Percentiles rank a stretch among this genome's conserved stretches.
phyloP scores from a whole-genome alignment of 2,113 vertebrate genomes.

The Albula goreensis region DNA sequence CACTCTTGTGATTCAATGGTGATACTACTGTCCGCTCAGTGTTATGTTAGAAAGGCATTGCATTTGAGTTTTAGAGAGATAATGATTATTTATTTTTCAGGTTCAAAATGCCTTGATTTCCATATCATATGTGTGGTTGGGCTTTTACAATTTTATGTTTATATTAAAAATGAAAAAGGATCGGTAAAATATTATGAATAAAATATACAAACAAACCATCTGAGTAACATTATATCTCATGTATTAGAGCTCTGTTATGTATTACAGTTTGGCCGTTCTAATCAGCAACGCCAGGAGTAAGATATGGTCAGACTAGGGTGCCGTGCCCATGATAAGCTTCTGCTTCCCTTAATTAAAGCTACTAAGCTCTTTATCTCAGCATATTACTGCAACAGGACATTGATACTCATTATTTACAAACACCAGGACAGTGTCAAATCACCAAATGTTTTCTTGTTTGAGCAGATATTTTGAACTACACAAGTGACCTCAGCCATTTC shows the following conservation, averaged over 20 bases:
- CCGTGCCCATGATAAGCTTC: constrained; percentile 82
- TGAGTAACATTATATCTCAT: constrained; percentile 53
- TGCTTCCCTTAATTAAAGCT: constrained; percentile 97
- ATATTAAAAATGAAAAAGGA: background rate
- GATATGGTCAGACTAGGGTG: constrained; percentile 96
- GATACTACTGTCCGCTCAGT: constrained; percentile 62
- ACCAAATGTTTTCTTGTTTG: constrained; percentile 85
- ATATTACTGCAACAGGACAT: constrained; percentile 96
- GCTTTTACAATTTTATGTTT: background rate
- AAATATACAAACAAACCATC: constrained; percentile 13
- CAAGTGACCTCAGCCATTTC: too few relatives aligned
- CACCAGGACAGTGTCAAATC: constrained; percentile 99
- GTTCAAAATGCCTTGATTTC: too few relatives aligned
- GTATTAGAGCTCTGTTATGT: constrained; percentile 63
- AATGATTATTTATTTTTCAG: background rate
- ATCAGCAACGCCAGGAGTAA: constrained; percentile 87
- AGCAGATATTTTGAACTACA: too few relatives aligned
- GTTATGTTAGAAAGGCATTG: constrained; percentile 71
- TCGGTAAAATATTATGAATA: background rate
- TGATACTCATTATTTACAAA: constrained; percentile 99
- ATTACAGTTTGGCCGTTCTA: constrained; percentile 73
- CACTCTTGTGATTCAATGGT: constrained; percentile 69
- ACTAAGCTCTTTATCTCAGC: constrained; percentile 90
- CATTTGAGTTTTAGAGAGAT: constrained; percentile 67
- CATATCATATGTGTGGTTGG: too few relatives aligned